A percentile compares a stretch with the other conserved stretches of the same genome.
These are phyloP conservation scores for Leucozona laternaria DNA, from an alignment of 2,888 invertebrate genomes.

Conservation along the genomic window DNA sequence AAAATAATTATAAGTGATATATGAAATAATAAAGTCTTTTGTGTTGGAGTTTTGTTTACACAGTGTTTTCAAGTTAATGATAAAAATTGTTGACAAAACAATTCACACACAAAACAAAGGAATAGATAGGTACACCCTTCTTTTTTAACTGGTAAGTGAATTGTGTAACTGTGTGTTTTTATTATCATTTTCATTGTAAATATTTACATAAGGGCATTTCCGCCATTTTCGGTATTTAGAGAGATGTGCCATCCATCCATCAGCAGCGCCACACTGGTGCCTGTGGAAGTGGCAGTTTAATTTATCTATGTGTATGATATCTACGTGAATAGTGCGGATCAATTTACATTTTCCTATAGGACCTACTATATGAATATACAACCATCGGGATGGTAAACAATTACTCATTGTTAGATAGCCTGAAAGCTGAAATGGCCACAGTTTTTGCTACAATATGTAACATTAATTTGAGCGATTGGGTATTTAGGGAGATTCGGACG, in stretches of 20 bases:
- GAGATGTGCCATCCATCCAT: background rate
- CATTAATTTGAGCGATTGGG: slow-evolving; percentile 10
- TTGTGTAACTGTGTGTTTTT: slow-evolving; percentile 47
- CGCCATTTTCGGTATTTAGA: background rate
- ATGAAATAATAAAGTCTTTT: background rate
- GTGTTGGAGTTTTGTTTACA: background rate
- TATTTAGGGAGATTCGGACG: background rate
- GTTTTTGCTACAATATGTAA: slow-evolving; percentile 5
- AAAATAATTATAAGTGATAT: background rate
- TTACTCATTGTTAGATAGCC: slow-evolving; percentile 47
- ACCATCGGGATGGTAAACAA: slow-evolving; percentile 56
- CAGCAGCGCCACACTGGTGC: slow-evolving; percentile 3
- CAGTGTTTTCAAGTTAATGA: background rate
- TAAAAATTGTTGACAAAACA: slow-evolving; percentile 20
- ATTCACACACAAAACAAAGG: background rate
- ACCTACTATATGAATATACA: background rate
- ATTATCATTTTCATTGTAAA: slow-evolving; percentile 46
- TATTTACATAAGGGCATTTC: slow-evolving; percentile 58
- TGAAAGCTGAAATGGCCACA: background rate
- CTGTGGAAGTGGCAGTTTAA: background rate
- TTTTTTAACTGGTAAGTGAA: slow-evolving; percentile 60
- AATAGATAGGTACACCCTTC: slow-evolving; percentile 36
- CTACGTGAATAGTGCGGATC: slow-evolving; percentile 25
- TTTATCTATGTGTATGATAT: background rate
- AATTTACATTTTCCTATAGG: background rate